Conservation (phyloP, 1,140 invertebrate genomes). For the Aplysia californica region DNA sequence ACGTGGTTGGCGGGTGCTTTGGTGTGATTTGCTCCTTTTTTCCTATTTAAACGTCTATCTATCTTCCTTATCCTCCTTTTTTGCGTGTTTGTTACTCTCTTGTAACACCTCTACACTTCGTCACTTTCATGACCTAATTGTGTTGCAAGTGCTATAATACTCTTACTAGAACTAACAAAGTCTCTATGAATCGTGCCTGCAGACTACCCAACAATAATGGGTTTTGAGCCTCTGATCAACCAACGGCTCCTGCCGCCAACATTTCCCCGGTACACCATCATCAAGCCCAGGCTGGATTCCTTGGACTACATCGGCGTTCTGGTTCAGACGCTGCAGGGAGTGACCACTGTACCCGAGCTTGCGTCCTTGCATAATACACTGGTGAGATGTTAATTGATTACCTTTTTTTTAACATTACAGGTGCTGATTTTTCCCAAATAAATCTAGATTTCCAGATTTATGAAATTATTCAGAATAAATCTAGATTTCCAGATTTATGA, state of each 20-base stretch:
- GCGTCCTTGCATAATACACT: conserved; percentile 84
- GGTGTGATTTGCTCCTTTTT: no score
- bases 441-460: not conserved
- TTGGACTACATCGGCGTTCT: conserved; percentile 81
- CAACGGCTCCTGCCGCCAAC: conserved; percentile 94
- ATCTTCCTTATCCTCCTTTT: no score
- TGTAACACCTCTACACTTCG: no score
- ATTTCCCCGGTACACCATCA: conserved; percentile 97
- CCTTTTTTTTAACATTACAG: no score
- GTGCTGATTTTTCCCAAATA: not conserved
- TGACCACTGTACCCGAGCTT: conserved; percentile 84
- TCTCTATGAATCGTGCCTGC: no score
- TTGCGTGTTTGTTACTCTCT: no score
- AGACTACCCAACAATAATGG: conserved; percentile 69
- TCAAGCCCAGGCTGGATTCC: conserved; percentile 85
- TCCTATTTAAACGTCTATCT: no score
- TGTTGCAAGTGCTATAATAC: no score
- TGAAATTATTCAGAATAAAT: not conserved
- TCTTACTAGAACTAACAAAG: no score
- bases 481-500: not conserved
- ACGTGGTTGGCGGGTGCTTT: no score
- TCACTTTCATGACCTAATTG: no score
- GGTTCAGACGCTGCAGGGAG: conserved; percentile 81
- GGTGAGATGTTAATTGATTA: no score
- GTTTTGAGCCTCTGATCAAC: conserved; percentile 95